These are phyloP conservation scores for Acestrorhynchus altus DNA, from an alignment of 2,797 vertebrate species.

Conservation along the genomic window DNA sequence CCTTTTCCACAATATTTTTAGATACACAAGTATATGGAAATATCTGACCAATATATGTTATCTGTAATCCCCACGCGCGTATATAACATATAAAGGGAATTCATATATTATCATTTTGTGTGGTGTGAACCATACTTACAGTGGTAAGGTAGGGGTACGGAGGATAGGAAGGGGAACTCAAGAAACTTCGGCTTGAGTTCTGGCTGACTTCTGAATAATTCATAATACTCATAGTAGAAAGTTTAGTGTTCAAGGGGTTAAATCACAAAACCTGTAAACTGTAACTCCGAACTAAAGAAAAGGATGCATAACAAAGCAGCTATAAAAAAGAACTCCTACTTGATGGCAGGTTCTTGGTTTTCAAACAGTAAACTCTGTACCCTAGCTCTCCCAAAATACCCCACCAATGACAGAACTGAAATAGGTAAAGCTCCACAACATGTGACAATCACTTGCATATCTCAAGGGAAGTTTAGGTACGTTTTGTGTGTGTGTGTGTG, in stretches of 20 bases:
- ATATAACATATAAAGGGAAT: too few species aligned
- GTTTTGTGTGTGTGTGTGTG: constrained; percentile 16
- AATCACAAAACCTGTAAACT: background rate
- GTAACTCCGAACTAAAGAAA: background rate
- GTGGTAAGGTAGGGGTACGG: too few species aligned
- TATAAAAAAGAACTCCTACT: background rate
- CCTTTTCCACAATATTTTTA: too few species aligned
- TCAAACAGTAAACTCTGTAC: background rate
- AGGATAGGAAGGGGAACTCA: too few species aligned
- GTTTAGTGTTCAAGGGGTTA: background rate
- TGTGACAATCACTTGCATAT: background rate
- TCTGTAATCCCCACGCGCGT: too few species aligned
- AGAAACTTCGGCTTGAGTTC: too few species aligned
- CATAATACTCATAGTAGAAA: background rate
- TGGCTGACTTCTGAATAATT: too few species aligned
- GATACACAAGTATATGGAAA: too few species aligned
- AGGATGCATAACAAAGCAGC: background rate
- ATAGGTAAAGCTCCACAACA: background rate
- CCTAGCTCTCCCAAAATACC: background rate
- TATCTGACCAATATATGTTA: too few species aligned
- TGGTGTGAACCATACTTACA: too few species aligned
- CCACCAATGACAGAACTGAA: constrained; percentile 1
- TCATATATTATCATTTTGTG: too few species aligned
- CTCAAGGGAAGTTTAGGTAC: background rate
- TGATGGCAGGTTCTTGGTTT: background rate